Evolutionary conservation across 2,797 vertebrate genomes (phyloP).

Genomic region (Phalanger gymnotis): DNA sequence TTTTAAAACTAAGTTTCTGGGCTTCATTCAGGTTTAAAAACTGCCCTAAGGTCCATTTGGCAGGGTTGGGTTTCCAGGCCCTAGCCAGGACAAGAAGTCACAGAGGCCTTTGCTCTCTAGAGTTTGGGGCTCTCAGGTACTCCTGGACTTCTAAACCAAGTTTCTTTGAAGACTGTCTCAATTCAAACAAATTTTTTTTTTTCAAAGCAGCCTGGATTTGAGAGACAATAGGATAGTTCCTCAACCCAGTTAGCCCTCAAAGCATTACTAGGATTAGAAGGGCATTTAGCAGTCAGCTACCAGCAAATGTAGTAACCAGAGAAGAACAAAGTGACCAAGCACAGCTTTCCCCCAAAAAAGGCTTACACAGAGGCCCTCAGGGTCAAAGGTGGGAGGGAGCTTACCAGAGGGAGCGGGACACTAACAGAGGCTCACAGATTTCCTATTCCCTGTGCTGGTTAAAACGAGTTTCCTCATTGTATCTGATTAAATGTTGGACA

Average conservation of each 20-base stretch:
- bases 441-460: neutral
- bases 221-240: neutral
- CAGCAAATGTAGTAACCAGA: neutral
- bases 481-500: neutral
- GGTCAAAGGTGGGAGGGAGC: neutral
- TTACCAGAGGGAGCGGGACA: neutral
- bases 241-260: neutral
- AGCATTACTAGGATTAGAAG: neutral
- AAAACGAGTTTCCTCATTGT: neutral
- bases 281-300: neutral
- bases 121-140: neutral
- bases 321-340: neutral
- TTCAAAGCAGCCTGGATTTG: neutral
- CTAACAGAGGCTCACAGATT: neutral
- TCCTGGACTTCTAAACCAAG: neutral
- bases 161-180: neutral
- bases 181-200: neutral
- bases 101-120: neutral
- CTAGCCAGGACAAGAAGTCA: neutral
- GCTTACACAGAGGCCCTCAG: neutral
- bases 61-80: neutral
- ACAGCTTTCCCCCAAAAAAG: neutral
- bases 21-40: neutral
- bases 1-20: neutral
- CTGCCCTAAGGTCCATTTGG: neutral